Conservation (phyloP, 1,140 invertebrate genomes). For the Leptoteleia sp. region DNA sequence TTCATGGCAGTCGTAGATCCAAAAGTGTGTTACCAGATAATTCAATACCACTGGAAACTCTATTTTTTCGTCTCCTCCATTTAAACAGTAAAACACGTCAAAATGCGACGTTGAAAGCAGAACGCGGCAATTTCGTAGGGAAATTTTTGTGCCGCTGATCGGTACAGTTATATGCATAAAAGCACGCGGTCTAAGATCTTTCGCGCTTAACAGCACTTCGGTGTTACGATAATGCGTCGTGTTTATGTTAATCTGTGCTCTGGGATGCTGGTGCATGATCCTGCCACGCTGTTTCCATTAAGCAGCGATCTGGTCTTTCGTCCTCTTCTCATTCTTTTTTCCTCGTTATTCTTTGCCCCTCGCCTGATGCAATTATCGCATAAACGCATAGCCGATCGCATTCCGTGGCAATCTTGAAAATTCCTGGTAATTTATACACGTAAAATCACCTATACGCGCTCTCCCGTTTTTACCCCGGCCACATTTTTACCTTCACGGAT, state of each 20-base stretch:
- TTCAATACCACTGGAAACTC: neutral
- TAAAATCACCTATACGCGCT: slow-evolving; percentile 48
- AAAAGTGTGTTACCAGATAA: too few relatives aligned
- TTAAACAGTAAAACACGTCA: slow-evolving; percentile 51
- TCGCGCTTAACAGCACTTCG: slow-evolving; percentile 70
- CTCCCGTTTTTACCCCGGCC: slow-evolving; percentile 27
- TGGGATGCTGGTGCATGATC: slow-evolving; percentile 67
- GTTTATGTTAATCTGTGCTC: slow-evolving; percentile 73
- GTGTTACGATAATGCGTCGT: slow-evolving; percentile 73
- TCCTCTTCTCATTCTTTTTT: slow-evolving; percentile 64
- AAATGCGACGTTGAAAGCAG: slow-evolving; percentile 29
- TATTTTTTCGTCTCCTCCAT: slow-evolving; percentile 11
- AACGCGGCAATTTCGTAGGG: slow-evolving; percentile 41
- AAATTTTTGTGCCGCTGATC: slow-evolving; percentile 49
- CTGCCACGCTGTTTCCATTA: slow-evolving; percentile 69
- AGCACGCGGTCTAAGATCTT: slow-evolving; percentile 65
- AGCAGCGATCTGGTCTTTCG: slow-evolving; percentile 67
- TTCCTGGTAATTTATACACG: slow-evolving; percentile 62
- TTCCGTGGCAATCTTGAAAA: slow-evolving; percentile 64
- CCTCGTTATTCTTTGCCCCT: slow-evolving; percentile 57
- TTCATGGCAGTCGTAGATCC: too few relatives aligned
- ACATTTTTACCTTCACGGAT: slow-evolving; percentile 12
- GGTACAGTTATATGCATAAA: slow-evolving; percentile 70
- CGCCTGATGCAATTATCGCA: slow-evolving; percentile 67
- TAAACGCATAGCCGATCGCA: slow-evolving; percentile 67